Evolutionary conservation across 1,140 invertebrate genomes (phyloP).

Genomic region (Dysdera silvatica): DNA sequence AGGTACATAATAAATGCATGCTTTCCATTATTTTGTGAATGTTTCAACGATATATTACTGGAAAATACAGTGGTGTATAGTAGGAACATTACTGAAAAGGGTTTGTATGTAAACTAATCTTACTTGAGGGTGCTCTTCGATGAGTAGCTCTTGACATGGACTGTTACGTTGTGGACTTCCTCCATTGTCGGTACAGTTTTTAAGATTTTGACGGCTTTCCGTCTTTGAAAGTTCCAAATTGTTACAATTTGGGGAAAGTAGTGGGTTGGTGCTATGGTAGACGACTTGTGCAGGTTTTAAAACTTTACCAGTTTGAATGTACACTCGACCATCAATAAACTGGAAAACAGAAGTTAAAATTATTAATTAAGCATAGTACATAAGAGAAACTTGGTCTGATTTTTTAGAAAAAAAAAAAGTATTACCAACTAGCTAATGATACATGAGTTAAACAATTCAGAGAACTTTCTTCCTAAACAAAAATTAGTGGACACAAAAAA

Average conservation of each 20-base stretch:
- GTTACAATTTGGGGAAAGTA: background rate
- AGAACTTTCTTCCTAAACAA: no score
- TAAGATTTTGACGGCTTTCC: background rate
- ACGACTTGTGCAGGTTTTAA: constrained; percentile 59
- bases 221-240: background rate
- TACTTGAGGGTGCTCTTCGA: background rate
- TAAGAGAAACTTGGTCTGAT: background rate
- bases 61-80: no score
- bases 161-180: background rate
- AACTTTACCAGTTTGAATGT: constrained; percentile 59
- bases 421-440: background rate
- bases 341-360: constrained; percentile 31
- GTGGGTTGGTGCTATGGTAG: constrained; percentile 23
- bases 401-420: background rate
- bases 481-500: no score
- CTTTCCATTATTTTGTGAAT: no score
- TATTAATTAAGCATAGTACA: background rate
- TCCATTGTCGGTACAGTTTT: background rate
- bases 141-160: background rate
- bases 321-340: constrained; percentile 66
- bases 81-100: background rate
- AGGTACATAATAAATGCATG: no score
- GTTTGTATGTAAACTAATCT: background rate
- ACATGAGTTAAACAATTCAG: background rate
- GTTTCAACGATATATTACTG: no score